phyloP scores from a whole-genome alignment of 2,797 vertebrate genomes.

The Sebastes diploproa region DNA sequence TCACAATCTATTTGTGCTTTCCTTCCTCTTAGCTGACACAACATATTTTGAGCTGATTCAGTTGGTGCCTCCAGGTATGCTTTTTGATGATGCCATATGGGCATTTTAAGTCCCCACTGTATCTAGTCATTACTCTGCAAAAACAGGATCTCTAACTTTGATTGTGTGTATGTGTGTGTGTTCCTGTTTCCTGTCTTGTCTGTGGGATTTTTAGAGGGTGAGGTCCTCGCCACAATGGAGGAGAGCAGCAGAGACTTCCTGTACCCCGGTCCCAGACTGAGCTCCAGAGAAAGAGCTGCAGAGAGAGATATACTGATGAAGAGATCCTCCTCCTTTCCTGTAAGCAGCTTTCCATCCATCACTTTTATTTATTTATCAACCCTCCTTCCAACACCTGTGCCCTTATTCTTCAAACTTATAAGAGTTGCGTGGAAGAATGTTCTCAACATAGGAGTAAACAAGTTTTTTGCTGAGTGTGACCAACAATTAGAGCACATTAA shows the following conservation, averaged over 20 bases:
- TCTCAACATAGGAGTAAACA: neutral
- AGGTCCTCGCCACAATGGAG: conserved; percentile 88
- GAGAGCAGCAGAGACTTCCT: conserved; percentile 92
- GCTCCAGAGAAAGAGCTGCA: conserved; percentile 75
- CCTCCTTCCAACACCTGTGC: neutral
- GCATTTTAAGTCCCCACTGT: conserved; percentile 33
- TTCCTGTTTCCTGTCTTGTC: neutral
- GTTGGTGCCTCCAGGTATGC: conserved; percentile 91
- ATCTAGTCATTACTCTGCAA: conserved; percentile 50
- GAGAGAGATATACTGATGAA: conserved; percentile 91
- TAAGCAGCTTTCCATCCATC: conserved; percentile 73
- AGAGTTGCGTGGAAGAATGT: neutral
- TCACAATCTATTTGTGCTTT: conserved; percentile 65
- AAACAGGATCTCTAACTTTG: conserved; percentile 28
- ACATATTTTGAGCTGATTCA: conserved; percentile 95
- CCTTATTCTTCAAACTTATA: neutral
- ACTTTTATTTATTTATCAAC: neutral
- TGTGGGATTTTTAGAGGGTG: conserved; percentile 81
- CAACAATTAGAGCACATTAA: conserved; percentile 1
- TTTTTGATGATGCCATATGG: conserved; percentile 64
- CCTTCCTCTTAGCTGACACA: conserved; percentile 88
- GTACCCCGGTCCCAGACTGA: conserved; percentile 86
- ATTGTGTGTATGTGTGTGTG: conserved; percentile 20
- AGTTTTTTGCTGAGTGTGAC: neutral
- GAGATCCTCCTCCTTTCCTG: conserved; percentile 85